A percentile compares a stretch with the other conserved stretches of the same genome.
Conservation (phyloP, 2,113 vertebrate species). For the Martes martes region DNA sequence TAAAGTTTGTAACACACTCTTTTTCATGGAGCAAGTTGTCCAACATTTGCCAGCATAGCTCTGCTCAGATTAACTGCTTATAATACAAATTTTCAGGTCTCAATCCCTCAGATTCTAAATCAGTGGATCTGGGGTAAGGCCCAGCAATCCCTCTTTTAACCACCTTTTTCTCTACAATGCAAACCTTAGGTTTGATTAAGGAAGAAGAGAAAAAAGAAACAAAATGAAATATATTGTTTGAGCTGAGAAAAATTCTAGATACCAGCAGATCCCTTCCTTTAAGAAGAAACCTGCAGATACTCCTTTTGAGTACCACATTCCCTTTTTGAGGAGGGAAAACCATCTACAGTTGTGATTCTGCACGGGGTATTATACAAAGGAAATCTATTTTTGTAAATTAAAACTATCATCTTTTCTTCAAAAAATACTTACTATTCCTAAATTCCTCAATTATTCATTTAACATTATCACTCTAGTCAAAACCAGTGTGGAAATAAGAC, state of each 20-base stretch:
- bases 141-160: not conserved
- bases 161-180: not conserved
- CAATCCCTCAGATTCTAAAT: not conserved
- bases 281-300: not conserved
- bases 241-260: not conserved
- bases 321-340: not conserved
- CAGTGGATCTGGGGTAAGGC: not conserved
- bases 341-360: not conserved
- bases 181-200: not conserved
- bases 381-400: not conserved
- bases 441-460: not conserved
- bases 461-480: not conserved
- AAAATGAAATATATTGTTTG: not conserved
- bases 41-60: not conserved
- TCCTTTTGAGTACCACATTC: not conserved
- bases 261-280: not conserved
- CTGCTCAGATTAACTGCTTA: not conserved
- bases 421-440: not conserved
- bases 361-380: not conserved
- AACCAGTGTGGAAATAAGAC: not conserved
- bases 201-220: constrained; percentile 8
- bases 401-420: not conserved
- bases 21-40: not conserved
- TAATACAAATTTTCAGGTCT: not conserved
- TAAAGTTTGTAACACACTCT: not conserved